phyloP scores from a whole-genome alignment of 1,140 invertebrate species.

The Lepidotrigona ventralis region DNA sequence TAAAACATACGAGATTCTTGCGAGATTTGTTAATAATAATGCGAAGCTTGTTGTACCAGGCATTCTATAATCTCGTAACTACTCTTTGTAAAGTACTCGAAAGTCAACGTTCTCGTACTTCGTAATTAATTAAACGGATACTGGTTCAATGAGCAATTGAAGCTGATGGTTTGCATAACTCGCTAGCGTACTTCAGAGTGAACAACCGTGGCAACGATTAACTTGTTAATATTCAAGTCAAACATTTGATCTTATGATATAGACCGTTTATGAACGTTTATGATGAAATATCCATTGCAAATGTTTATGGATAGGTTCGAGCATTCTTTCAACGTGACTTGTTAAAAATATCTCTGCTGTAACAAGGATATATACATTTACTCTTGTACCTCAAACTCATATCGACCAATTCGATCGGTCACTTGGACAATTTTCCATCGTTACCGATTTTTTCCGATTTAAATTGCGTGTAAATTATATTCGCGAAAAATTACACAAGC shows the following conservation, averaged over 20 bases:
- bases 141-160: not conserved
- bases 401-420: not conserved
- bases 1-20: no score
- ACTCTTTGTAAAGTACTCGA: not conserved
- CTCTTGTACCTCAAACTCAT: no score
- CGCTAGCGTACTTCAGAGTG: not conserved
- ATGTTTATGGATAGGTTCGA: not conserved
- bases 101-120: not conserved
- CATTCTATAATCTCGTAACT: not conserved
- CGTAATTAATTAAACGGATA: constrained; percentile 24
- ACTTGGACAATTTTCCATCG: not conserved
- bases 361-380: no score
- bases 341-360: no score
- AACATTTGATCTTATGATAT: not conserved
- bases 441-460: no score
- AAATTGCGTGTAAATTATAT: no score
- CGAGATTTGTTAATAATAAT: not conserved
- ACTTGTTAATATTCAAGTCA: not conserved
- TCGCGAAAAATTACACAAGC: not conserved
- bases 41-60: no score
- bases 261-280: not conserved
- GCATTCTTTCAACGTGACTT: not conserved
- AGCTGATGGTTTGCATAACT: not conserved
- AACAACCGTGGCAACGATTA: not conserved
- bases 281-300: not conserved